Evolutionary conservation across 2,888 invertebrate species (phyloP).

Genomic region (Drosophila affinis): DNA sequence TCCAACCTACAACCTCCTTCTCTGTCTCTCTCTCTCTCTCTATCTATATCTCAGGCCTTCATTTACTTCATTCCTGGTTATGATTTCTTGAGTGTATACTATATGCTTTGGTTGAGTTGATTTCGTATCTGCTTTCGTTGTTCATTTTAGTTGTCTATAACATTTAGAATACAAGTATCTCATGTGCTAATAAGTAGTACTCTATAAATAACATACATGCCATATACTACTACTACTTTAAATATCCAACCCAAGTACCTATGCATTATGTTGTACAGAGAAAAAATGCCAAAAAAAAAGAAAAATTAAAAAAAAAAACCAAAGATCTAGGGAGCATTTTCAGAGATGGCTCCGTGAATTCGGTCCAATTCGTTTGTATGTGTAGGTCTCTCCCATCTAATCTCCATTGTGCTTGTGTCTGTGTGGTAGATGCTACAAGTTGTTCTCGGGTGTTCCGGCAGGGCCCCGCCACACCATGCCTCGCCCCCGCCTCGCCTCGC

Average conservation of each 20-base stretch:
- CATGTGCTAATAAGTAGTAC: slow-evolving; percentile 60
- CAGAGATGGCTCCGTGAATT: neutral
- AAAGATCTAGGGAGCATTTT: slow-evolving; percentile 17
- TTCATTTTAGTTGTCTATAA: slow-evolving; percentile 53
- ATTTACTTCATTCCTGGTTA: slow-evolving; percentile 63
- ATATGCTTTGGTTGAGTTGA: slow-evolving; percentile 43
- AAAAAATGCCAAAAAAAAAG: slow-evolving; percentile 42
- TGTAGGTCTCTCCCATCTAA: slow-evolving; percentile 39
- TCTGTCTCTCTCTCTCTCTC: slow-evolving; percentile 33
- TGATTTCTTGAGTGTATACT: slow-evolving; percentile 52
- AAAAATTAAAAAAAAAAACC: slow-evolving; percentile 1
- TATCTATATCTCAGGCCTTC: slow-evolving; percentile 64
- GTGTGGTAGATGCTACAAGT: slow-evolving; percentile 66
- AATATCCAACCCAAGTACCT: slow-evolving; percentile 40
- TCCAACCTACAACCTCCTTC: slow-evolving; percentile 22
- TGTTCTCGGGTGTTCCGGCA: slow-evolving; percentile 45
- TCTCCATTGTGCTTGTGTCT: slow-evolving; percentile 73
- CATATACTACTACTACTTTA: slow-evolving; percentile 59
- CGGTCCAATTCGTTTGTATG: slow-evolving; percentile 45
- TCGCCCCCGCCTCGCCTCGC: slow-evolving; percentile 18
- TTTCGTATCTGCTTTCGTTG: slow-evolving; percentile 34
- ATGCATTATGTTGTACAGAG: slow-evolving; percentile 67
- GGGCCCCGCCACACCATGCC: slow-evolving; percentile 19
- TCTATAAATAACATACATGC: slow-evolving; percentile 65
- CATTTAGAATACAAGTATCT: slow-evolving; percentile 58